phyloP scores from a whole-genome alignment of 2,113 vertebrate genomes.

The Oenanthe melanoleuca region DNA sequence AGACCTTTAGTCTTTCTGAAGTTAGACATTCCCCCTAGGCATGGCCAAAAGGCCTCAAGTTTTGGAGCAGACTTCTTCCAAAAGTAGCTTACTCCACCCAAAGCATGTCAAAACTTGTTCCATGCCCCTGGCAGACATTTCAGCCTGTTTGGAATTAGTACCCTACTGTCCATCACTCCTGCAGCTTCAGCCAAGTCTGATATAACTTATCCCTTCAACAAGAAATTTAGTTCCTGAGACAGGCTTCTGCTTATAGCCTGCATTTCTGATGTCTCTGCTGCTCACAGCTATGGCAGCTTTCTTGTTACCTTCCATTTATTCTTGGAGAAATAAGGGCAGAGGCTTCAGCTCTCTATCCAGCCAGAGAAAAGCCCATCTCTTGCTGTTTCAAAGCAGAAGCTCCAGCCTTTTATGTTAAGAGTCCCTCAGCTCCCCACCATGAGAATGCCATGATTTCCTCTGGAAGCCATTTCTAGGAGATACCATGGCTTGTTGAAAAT shows the following conservation, averaged over 20 bases:
- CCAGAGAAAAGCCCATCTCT: neutral
- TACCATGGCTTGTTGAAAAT: neutral
- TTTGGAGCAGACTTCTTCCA: neutral
- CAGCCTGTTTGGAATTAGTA: neutral
- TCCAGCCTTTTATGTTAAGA: neutral
- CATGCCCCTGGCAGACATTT: neutral
- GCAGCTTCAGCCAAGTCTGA: neutral
- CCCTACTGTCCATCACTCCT: neutral
- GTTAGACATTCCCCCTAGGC: neutral
- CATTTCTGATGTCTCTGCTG: neutral
- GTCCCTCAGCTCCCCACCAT: rapidly evolving
- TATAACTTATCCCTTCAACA: neutral
- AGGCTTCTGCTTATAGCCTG: neutral
- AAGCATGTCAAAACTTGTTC: neutral
- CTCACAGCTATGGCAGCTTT: neutral
- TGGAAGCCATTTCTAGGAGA: neutral
- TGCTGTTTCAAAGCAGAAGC: neutral
- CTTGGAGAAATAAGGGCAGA: neutral
- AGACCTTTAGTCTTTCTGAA: neutral
- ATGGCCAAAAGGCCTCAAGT: neutral
- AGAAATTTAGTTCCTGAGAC: neutral
- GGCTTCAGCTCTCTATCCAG: neutral
- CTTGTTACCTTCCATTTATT: neutral
- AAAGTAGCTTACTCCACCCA: neutral
- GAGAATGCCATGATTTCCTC: neutral